Evolutionary conservation across 2,113 vertebrate genomes (phyloP), one percentile per base, ranked within the genome.

Genomic region (Melozone crissalis): DNA sequence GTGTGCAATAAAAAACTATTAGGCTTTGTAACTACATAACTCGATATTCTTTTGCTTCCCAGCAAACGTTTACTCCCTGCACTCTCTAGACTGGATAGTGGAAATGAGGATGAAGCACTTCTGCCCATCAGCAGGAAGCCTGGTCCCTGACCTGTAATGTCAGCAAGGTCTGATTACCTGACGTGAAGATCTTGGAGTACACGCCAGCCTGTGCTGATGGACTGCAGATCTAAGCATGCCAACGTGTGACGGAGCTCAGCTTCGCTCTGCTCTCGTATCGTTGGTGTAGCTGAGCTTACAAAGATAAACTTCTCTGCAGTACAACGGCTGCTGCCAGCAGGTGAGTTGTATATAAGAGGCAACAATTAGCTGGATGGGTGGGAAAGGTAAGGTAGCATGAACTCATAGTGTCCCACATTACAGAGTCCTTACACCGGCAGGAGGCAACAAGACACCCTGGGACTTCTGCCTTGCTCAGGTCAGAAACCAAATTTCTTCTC

Each of bases 81-180:
- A 10, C 35, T 68, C 15, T 31, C 19, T 30, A 41, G 26, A n/a
- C 35, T 33, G 49, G 31, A 39, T 37, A 27, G 17, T 23, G 57
- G 51, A 7, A 1, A 2, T 7, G 67, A 41, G 61, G 57, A 52
- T 54, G 31, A 76, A 54, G 35, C 21, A 12, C 22, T 31, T 4
- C 19, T 41, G 62, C 41, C 33, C 71, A 22, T 61, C 62, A 69
- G 31, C 7, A 6, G 1, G 35, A 67, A 83, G 35, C 26, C 62
- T 85, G 91, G 33, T 78, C 91, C 54, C 71, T 95, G 94, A 58
- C 71, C 92, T 21, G 71, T 74, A 80, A 90, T 4, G 16, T 94
- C 89, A 95, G 49, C 77, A 94, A 73, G 23, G 20, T 69, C 37
- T 57, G 35, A 37, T 37, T 65, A 28, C 44, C 62, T 84, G 54